These are phyloP conservation scores for Drosophila nr. perissopoda DNA, from an alignment of 2,888 invertebrate species.

Conservation along the genomic window DNA sequence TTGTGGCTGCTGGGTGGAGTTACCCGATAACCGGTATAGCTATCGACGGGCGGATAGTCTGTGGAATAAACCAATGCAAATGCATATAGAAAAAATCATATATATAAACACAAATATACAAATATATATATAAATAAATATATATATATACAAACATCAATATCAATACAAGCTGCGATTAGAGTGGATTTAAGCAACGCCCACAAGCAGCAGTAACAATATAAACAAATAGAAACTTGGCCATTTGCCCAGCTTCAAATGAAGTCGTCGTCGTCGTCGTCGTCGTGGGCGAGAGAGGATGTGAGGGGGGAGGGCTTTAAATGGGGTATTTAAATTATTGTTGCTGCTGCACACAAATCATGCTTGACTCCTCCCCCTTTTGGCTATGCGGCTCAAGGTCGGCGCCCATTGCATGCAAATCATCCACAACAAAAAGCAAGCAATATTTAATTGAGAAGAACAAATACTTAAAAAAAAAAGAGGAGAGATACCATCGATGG, in stretches of 20 bases:
- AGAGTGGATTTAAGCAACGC: slow-evolving; percentile 53
- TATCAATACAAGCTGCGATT: slow-evolving; percentile 51
- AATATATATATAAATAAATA: slow-evolving; percentile 18
- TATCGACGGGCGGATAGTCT: slow-evolving; percentile 78
- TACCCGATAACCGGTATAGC: slow-evolving; percentile 83
- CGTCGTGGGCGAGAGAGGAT: neutral
- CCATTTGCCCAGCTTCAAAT: slow-evolving; percentile 65
- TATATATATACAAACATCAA: slow-evolving; percentile 19
- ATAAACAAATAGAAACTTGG: slow-evolving; percentile 51
- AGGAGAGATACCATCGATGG: slow-evolving; percentile 26
- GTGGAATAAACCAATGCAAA: slow-evolving; percentile 48
- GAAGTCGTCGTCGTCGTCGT: slow-evolving; percentile 49
- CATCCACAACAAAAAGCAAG: neutral
- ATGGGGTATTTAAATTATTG: slow-evolving; percentile 6
- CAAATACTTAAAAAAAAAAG: slow-evolving; percentile 2
- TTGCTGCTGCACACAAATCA: slow-evolving; percentile 63
- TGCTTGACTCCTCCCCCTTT: slow-evolving; percentile 69
- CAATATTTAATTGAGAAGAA: slow-evolving; percentile 23
- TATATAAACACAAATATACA: neutral
- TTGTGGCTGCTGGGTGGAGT: slow-evolving; percentile 74
- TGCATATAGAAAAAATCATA: slow-evolving; percentile 13
- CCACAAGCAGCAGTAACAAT: slow-evolving; percentile 33
- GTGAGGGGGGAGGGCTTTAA: neutral
- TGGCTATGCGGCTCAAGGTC: slow-evolving; percentile 44
- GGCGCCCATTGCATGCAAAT: slow-evolving; percentile 62